Percentiles rank a stretch among this genome's conserved stretches.
Conservation (phyloP, 2,797 vertebrate genomes). For the Todus mexicanus region DNA sequence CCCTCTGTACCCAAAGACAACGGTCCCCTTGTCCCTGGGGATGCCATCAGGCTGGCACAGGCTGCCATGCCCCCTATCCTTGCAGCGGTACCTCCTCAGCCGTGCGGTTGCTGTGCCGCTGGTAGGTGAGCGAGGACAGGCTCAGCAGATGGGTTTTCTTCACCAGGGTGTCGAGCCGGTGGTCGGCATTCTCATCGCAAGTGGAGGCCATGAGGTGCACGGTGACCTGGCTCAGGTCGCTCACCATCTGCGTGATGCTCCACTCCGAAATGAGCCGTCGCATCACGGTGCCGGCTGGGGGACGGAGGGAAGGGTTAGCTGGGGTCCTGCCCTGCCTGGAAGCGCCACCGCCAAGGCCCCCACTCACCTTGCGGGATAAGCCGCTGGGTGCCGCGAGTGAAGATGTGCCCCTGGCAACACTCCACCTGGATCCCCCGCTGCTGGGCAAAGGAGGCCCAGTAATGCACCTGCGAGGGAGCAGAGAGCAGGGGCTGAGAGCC, state of each 20-base stretch:
- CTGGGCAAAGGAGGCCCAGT: constrained; percentile 98
- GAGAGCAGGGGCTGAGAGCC: not conserved
- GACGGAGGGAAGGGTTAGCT: not conserved
- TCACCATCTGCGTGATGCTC: constrained; percentile 98
- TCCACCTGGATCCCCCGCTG: constrained; percentile 95
- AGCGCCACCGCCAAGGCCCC: not conserved
- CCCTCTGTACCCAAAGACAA: not conserved
- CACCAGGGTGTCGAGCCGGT: constrained; percentile 89
- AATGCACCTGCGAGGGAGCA: constrained; percentile 84
- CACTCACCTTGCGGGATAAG: constrained; percentile 92
- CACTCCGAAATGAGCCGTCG: constrained; percentile 97
- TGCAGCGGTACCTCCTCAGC: constrained; percentile 82
- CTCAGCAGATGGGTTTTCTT: constrained; percentile 97
- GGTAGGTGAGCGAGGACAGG: constrained; percentile 94
- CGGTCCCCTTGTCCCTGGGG: not conserved
- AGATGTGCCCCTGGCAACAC: constrained; percentile 92
- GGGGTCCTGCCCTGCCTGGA: not conserved
- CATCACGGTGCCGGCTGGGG: constrained; percentile 94
- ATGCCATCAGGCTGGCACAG: not conserved
- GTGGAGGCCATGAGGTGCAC: constrained; percentile 97
- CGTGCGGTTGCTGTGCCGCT: constrained; percentile 87
- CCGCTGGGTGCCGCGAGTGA: constrained; percentile 92
- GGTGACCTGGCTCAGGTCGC: constrained; percentile 90
- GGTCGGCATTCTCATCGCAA: constrained; percentile 90
- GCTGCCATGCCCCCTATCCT: fast-evolving